A percentile compares a stretch with the other conserved stretches of the same genome.
These are phyloP conservation scores for Epirrhoe tristata DNA, from an alignment of 2,888 invertebrate genomes.

Conservation along the genomic window DNA sequence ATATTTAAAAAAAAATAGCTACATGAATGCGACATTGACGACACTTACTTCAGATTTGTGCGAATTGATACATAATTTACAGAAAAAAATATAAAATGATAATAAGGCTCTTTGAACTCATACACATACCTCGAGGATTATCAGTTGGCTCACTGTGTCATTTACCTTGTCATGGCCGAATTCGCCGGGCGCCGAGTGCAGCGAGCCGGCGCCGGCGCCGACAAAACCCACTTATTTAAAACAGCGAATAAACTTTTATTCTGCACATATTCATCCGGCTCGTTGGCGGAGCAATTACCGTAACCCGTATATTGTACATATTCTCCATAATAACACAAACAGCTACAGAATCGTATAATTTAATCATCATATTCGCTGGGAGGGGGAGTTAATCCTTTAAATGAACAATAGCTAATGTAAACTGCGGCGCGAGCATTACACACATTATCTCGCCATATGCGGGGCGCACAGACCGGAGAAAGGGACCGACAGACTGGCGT, in stretches of 20 bases:
- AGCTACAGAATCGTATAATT: slow-evolving; percentile 39
- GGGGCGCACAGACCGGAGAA: slow-evolving; percentile 17
- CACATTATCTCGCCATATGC: slow-evolving; percentile 35
- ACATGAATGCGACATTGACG: too few species aligned
- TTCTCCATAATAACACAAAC: slow-evolving; percentile 31
- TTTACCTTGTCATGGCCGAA: too few species aligned
- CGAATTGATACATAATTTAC: too few species aligned
- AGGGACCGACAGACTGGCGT: too few species aligned
- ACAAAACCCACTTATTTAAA: slow-evolving; percentile 17
- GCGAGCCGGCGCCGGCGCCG: background rate
- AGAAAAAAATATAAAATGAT: too few species aligned
- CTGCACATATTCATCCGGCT: slow-evolving; percentile 16
- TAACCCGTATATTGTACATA: slow-evolving; percentile 26
- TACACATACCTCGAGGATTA: too few species aligned
- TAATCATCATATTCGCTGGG: slow-evolving; percentile 35
- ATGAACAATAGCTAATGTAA: slow-evolving; percentile 47
- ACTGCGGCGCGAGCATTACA: slow-evolving; percentile 38
- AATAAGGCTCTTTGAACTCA: too few species aligned
- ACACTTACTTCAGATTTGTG: too few species aligned
- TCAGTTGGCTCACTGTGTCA: too few species aligned
- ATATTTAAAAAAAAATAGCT: background rate
- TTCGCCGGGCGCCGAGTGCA: too few species aligned
- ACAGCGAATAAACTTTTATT: slow-evolving; percentile 33
- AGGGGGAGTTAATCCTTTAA: slow-evolving; percentile 40
- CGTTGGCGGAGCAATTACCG: slow-evolving; percentile 30